Base-by-base conservation (phyloP, 2,888 invertebrate species). In the Sthenelais limicola region DNA sequence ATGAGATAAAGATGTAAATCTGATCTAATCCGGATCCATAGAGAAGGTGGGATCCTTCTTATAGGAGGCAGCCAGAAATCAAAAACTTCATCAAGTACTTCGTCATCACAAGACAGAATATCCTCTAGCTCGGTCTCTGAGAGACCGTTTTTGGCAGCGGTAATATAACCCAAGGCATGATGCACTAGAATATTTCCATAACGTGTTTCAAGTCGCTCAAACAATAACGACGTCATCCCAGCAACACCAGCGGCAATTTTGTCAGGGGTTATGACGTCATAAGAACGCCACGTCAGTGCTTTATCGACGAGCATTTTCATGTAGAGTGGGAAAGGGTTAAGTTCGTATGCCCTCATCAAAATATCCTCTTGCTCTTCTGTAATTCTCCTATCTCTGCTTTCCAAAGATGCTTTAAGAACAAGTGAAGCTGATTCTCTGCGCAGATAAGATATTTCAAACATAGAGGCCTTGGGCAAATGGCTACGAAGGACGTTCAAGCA, bases 11-110 rank as follows among this genome's bases (percentile, higher is more conserved):
- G 35, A 5, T 71, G 68, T 21, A 80, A 56, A n/a, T 79, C 74
- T 32, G 72, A 30, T n/a, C 73, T 52, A 1, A 80, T 51, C 32
- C 79, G 33, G 47, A 75, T 68, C 77, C 80, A 77, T 3, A 78
- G 71, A 3, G 76, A 68, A 18, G 74, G 78, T 0, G 80, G 80
- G 26, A 85, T 77, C 43, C 84, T 74, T 9, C 82, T 72, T 7
- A 82, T 72, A 5, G 82, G 80, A 5, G 84, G 83, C 32, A 79
- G 74, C 38, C 80, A 75, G 75, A 78, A 79, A 26, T 58, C 33
- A 56, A 73, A 77, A 1, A 77, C 33, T 51, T 71, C 73, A 56
- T 79, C 71, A 47, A 78, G 70, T 5, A 80, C 80, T 9, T 74
- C 73, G 68, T 80, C 78, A 58, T 80, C 79, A 35, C 79, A 74